A percentile compares a stretch with the other conserved stretches of the same genome.
Evolutionary conservation across 2,888 invertebrate genomes (phyloP).

Genomic region (Netelia melanura): DNA sequence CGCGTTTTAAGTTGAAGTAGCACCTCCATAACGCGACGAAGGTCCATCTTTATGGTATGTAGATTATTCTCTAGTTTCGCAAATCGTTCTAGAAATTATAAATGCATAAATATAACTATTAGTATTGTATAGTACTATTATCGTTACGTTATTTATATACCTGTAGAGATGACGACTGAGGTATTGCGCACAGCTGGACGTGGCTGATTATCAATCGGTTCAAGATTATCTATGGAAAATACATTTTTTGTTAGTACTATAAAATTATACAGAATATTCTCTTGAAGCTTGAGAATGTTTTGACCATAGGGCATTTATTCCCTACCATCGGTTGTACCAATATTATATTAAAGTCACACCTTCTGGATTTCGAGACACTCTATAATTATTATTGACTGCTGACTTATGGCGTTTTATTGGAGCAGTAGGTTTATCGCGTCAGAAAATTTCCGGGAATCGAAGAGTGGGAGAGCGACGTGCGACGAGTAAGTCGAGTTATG

Average conservation of each 20-base stretch:
- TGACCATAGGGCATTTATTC: conserved; percentile 1
- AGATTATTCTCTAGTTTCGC: conserved; percentile 41
- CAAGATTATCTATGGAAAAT: conserved; percentile 38
- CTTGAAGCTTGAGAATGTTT: conserved; percentile 21
- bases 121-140: conserved; percentile 27
- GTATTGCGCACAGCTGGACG: conserved; percentile 34
- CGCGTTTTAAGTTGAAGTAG: conserved; percentile 32
- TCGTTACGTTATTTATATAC: conserved; percentile 28
- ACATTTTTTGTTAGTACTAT: conserved; percentile 42
- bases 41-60: conserved; percentile 35
- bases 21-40: conserved; percentile 40
- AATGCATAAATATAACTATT: conserved; percentile 45
- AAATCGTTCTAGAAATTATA: conserved; percentile 43
- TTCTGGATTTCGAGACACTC: no score
- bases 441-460: no score
- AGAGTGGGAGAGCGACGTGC: no score
- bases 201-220: conserved; percentile 41
- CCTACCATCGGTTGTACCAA: no score
- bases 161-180: conserved; percentile 22
- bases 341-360: no score
- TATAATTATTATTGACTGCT: no score
- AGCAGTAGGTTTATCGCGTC: no score
- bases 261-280: conserved; percentile 38
- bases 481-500: no score
- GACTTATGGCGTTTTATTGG: no score